Evolutionary conservation across 2,797 vertebrate species (phyloP), one percentile per base, ranked within the genome.

Genomic region (Microctenopoma steveboyesi): DNA sequence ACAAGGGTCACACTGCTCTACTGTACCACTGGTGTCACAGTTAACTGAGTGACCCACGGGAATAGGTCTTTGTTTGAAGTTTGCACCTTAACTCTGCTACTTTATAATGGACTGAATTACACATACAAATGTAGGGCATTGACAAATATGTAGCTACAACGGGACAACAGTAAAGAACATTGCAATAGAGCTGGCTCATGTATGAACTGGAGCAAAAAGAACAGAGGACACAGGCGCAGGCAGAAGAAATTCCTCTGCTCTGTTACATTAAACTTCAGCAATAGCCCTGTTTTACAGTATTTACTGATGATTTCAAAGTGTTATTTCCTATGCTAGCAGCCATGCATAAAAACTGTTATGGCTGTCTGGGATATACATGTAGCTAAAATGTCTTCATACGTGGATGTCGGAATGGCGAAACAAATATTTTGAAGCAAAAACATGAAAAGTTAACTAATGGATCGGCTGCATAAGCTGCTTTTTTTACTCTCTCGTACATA

Each of bases 381-480:
- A 39, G 77, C 78, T 86, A 64, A 86, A 81, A 75, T 78, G 75
- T 64, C 74, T 76, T 62, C 66, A 74, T 70, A 70, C 74, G 62
- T 76, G 62, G 66, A 76, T 79, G 79, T 58, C 84, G 81, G 79
- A 83, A 86, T 86, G 85, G 79, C 74, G 81, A 86, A 86, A 87
- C 42, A 42, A 79, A 91, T 73, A 91, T 81, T 71, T 73, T 87
- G 42, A 92, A 86, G 90, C 87, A 79, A 78, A 93, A 85, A 86
- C 82, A 85, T 72, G 58, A 77, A 87, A 61, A 72, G 33, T 69
- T 64, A 75, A 67, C 68, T 14, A 69, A 72, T 89, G 81, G 83
- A 89, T 94, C 82, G 93, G 93, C 89, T 86, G 88, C 88, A 85
- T 81, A 89, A 90, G 90, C 92, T 95, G 92, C 93, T 91, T 64